Evolutionary conservation across 2,888 invertebrate genomes (phyloP).

Genomic region (Orchesella flavescens): DNA sequence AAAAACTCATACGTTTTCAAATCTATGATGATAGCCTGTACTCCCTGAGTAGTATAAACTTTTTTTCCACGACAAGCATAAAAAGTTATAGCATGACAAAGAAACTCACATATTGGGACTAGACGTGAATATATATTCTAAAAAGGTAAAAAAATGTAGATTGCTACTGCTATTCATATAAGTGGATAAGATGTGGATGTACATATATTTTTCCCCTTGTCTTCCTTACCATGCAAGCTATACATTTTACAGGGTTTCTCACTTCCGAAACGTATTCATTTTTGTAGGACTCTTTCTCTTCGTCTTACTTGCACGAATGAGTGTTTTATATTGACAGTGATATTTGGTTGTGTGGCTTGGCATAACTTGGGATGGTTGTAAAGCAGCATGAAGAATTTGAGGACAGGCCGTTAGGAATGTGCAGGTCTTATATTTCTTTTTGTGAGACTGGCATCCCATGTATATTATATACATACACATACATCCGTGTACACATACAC

Average conservation of each 20-base stretch:
- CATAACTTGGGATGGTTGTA: not conserved
- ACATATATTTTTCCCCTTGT: not conserved
- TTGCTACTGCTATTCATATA: constrained; percentile 9
- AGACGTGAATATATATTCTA: too few species aligned
- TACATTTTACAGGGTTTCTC: not conserved
- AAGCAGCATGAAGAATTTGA: not conserved
- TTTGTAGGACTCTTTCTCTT: constrained; percentile 17
- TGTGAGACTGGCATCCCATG: not conserved
- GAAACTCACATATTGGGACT: not conserved
- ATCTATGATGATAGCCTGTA: constrained; percentile 3
- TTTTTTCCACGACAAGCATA: not conserved
- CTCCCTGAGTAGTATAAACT: too few species aligned
- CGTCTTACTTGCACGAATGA: constrained; percentile 23
- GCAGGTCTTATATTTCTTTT: not conserved
- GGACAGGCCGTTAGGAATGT: not conserved
- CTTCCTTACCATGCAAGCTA: constrained; percentile 25
- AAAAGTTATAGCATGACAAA: not conserved
- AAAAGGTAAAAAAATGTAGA: constrained; percentile 14
- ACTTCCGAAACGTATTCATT: constrained; percentile 11
- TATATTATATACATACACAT: too few species aligned
- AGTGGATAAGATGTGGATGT: too few species aligned
- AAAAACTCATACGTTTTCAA: not conserved
- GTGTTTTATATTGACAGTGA: constrained; percentile 48
- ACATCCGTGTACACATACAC: too few species aligned
- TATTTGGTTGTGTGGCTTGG: constrained; percentile 27